These are phyloP conservation scores for Sebastes hopkinsi DNA, from an alignment of 2,797 vertebrate genomes.

Conservation along the genomic window DNA sequence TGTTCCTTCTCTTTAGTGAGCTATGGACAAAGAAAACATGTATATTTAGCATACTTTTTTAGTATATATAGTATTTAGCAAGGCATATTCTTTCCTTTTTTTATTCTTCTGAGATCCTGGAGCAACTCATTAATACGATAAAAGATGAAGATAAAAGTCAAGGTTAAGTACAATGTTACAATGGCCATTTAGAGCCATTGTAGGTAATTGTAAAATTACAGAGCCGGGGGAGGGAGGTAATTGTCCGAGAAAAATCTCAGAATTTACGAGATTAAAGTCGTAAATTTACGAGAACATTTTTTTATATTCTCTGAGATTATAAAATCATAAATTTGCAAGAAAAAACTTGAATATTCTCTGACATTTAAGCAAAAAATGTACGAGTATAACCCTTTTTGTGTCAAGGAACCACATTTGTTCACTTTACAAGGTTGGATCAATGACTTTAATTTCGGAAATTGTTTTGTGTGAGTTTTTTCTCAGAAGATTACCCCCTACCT, in stretches of 20 bases:
- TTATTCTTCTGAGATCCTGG: neutral
- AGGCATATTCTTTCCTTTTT: neutral
- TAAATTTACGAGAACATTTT: too few species aligned
- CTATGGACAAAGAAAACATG: constrained; percentile 49
- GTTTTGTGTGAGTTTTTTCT: too few species aligned
- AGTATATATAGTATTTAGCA: neutral
- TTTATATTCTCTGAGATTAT: too few species aligned
- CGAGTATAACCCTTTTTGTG: too few species aligned
- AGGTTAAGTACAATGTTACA: neutral
- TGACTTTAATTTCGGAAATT: neutral
- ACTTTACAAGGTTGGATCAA: neutral
- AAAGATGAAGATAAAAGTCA: neutral
- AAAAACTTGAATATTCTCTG: too few species aligned
- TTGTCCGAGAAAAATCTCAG: too few species aligned
- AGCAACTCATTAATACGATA: neutral
- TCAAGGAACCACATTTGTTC: neutral
- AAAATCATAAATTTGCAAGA: too few species aligned
- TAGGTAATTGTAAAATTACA: neutral
- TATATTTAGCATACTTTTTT: neutral
- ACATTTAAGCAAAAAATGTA: fast-evolving
- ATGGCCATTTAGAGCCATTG: neutral
- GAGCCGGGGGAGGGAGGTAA: too few species aligned
- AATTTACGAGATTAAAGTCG: too few species aligned
- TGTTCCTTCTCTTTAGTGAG: constrained; percentile 85
- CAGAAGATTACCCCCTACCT: too few species aligned